Conservation (phyloP, 2,888 invertebrate species). For the Latrodectus elegans region DNA sequence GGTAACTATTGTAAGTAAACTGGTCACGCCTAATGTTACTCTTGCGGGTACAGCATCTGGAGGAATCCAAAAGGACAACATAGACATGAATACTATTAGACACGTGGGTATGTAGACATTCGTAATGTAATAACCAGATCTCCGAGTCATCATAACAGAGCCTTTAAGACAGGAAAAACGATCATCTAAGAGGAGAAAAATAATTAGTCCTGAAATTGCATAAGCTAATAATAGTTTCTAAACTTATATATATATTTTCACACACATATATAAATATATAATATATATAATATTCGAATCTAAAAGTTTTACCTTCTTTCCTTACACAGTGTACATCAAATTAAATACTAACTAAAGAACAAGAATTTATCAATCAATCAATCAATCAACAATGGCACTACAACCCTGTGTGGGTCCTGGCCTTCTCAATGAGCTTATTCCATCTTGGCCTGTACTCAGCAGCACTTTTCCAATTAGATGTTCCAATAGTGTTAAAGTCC, state of each 20-base stretch:
- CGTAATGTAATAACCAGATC: slow-evolving; percentile 68
- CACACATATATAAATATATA: not conserved
- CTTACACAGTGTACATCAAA: too few relatives aligned
- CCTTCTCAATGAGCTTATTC: too few relatives aligned
- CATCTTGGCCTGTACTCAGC: too few relatives aligned
- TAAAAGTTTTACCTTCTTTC: too few relatives aligned
- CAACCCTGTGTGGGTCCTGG: too few relatives aligned
- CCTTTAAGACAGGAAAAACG: slow-evolving; percentile 68
- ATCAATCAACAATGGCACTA: too few relatives aligned
- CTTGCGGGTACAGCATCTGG: slow-evolving; percentile 70
- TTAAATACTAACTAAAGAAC: too few relatives aligned
- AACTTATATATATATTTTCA: not conserved
- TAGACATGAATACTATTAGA: slow-evolving; percentile 69
- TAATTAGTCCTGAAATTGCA: not conserved
- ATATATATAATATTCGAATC: too few relatives aligned
- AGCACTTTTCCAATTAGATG: too few relatives aligned
- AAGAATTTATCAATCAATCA: too few relatives aligned
- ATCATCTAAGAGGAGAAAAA: slow-evolving; percentile 29
- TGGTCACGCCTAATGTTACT: slow-evolving; percentile 81
- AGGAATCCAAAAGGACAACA: slow-evolving; percentile 71
- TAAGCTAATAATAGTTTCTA: too few relatives aligned
- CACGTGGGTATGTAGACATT: slow-evolving; percentile 69
- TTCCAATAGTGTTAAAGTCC: too few relatives aligned
- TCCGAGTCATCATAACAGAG: slow-evolving; percentile 57
- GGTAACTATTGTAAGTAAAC: slow-evolving; percentile 81